Evolutionary conservation across 2,797 vertebrate genomes (phyloP).

Genomic region (Thaleichthys pacificus): DNA sequence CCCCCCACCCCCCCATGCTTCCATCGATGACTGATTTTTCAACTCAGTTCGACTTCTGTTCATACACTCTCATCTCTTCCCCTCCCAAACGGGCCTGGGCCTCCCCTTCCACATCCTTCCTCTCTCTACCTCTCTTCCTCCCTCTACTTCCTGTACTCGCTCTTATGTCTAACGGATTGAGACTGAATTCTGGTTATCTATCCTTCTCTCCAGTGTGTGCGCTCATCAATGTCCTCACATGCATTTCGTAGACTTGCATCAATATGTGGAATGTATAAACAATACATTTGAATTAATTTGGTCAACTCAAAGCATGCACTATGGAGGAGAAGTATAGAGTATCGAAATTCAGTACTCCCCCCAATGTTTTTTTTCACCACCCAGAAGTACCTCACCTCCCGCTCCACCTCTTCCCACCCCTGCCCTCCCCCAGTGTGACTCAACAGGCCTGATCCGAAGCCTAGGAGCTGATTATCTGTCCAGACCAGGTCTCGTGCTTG

Average conservation of each 20-base stretch:
- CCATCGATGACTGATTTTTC: neutral
- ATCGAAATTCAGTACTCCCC: neutral
- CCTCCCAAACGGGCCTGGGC: neutral
- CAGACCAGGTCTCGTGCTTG: conserved; percentile 98
- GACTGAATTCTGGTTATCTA: neutral
- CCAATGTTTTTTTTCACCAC: neutral
- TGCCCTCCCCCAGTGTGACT: conserved; percentile 14
- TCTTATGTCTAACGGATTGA: neutral
- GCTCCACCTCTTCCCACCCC: neutral
- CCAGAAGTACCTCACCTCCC: neutral
- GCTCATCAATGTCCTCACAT: neutral
- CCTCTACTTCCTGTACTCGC: neutral
- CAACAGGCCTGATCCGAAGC: conserved; percentile 23
- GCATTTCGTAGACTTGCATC: neutral
- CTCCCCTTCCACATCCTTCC: neutral
- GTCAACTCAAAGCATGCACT: neutral
- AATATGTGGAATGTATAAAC: neutral
- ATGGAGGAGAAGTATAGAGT: neutral
- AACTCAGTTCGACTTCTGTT: neutral
- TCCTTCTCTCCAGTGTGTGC: neutral
- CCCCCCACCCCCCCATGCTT: neutral
- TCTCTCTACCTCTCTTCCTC: neutral
- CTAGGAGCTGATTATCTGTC: conserved; percentile 95
- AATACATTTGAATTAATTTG: neutral
- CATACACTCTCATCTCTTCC: neutral